Percentiles rank a stretch among this genome's conserved stretches.
Conservation (phyloP, 2,113 vertebrate species). For the Pelusios castaneus region DNA sequence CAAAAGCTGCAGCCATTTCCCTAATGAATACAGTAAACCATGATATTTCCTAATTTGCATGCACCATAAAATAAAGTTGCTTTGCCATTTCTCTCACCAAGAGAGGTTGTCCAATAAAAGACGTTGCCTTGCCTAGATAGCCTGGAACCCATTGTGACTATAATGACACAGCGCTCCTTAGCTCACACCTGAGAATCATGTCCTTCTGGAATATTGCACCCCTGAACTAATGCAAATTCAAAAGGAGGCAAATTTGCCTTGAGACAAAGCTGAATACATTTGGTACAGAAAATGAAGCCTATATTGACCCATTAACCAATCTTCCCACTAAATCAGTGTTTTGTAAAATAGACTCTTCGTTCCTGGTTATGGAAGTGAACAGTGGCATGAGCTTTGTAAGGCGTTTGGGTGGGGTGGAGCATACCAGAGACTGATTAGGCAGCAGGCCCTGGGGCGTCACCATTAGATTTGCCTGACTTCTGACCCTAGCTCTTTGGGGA, state of each 20-base stretch:
- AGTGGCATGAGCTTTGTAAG: not conserved
- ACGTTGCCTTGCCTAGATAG: not conserved
- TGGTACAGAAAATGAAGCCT: not conserved
- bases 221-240: not conserved
- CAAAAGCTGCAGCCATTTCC: not conserved
- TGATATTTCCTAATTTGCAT: not conserved
- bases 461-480: not conserved
- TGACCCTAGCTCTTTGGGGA: not conserved
- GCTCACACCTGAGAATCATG: fast-evolving
- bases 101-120: not conserved
- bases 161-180: not conserved
- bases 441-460: not conserved
- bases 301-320: not conserved
- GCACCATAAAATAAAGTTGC: not conserved
- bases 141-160: not conserved
- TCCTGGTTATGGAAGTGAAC: not conserved
- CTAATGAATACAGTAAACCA: not conserved
- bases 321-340: not conserved
- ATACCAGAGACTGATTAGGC: not conserved
- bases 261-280: not conserved
- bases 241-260: not conserved
- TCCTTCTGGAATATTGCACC: not conserved
- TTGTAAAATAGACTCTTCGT: not conserved
- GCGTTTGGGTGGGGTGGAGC: not conserved
- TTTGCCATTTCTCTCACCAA: not conserved